Conservation (phyloP, 2,113 vertebrate genomes). For the Hyperopisus bebe region DNA sequence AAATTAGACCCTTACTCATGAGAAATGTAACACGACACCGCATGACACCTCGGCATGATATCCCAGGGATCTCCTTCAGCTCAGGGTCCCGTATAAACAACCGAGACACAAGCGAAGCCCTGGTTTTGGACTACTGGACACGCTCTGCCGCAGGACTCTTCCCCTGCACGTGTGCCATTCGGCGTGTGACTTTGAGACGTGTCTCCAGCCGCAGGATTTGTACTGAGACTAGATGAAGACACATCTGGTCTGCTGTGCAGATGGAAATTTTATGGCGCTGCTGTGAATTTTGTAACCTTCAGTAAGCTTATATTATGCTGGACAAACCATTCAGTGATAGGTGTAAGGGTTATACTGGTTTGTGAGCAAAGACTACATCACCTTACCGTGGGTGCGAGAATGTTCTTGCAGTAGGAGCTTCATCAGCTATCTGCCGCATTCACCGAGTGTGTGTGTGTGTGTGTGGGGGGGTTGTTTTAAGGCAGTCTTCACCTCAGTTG, state of each 20-base stretch:
- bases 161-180: neutral
- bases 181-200: neutral
- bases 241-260: neutral
- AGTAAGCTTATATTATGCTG: neutral
- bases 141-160: neutral
- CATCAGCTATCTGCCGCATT: neutral
- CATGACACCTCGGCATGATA: conserved; percentile 12
- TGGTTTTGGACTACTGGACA: neutral
- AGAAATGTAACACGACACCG: conserved; percentile 29
- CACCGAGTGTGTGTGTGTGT: too few species aligned
- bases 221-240: neutral
- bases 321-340: neutral
- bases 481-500: neutral
- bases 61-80: neutral
- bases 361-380: neutral
- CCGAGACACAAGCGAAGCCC: neutral
- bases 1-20: conserved; percentile 53
- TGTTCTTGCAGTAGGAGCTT: neutral
- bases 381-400: neutral
- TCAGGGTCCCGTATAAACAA: neutral
- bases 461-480: neutral
- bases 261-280: neutral
- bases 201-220: neutral
- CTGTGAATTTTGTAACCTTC: neutral
- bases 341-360: neutral